Percentiles rank a stretch among this genome's conserved stretches.
Conservation (phyloP, 2,113 vertebrate genomes). For the Parus major region DNA sequence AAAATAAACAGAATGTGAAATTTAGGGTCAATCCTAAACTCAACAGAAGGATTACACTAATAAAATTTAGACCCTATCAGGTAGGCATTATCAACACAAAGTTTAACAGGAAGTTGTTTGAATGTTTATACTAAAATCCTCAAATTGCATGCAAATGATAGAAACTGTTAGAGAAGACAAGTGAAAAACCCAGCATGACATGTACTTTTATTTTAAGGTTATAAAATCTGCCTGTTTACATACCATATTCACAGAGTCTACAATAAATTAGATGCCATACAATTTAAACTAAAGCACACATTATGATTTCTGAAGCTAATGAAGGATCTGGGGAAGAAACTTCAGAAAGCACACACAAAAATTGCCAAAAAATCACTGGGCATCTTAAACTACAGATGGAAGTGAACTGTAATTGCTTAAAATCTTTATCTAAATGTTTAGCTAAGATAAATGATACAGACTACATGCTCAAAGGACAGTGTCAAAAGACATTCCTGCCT, state of each 20-base stretch:
- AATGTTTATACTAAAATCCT: not conserved
- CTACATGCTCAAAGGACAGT: not conserved
- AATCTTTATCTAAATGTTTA: constrained; percentile 5
- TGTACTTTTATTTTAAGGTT: constrained; percentile 3
- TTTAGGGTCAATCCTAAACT: not conserved
- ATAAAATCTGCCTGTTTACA: not conserved
- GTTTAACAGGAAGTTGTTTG: not conserved
- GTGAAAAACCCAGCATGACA: not conserved
- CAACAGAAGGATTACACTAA: not conserved
- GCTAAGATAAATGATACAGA: not conserved
- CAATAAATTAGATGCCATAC: not conserved
- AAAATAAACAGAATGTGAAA: not conserved
- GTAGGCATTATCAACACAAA: not conserved
- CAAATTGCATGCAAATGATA: not conserved
- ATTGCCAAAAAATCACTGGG: not conserved
- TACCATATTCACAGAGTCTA: not conserved
- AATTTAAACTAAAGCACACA: not conserved
- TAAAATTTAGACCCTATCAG: not conserved
- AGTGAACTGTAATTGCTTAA: not conserved
- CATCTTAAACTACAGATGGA: not conserved
- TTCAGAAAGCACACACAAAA: not conserved
- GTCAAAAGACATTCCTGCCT: not conserved
- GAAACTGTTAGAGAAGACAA: not conserved
- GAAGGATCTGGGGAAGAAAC: not conserved
- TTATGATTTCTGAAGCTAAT: constrained; percentile 8